Conservation (phyloP, 2,888 invertebrate species). For the Dorcus hopei region DNA sequence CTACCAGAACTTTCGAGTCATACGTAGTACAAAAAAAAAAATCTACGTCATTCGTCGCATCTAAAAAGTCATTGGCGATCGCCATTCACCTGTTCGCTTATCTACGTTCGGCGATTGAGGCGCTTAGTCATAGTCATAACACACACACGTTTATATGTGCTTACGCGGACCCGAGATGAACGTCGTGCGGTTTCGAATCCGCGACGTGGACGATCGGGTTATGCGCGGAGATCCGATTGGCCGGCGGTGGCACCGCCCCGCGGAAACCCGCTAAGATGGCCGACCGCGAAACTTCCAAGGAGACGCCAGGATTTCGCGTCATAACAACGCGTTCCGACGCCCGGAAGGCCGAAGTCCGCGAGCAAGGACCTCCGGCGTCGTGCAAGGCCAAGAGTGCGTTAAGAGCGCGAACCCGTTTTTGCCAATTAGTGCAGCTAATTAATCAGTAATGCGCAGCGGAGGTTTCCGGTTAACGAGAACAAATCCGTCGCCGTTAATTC, state of each 20-base stretch:
- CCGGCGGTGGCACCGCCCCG: constrained; percentile 29
- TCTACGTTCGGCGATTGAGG: constrained; percentile 12
- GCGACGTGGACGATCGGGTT: neutral
- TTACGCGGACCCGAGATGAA: too few relatives aligned
- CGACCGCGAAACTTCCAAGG: constrained; percentile 23
- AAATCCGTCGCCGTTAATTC: too few relatives aligned
- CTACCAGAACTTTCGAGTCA: too few relatives aligned
- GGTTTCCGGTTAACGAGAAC: too few relatives aligned
- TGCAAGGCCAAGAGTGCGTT: too few relatives aligned
- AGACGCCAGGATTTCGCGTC: neutral
- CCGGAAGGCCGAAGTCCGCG: neutral
- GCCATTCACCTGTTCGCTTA: neutral
- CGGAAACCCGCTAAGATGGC: constrained; percentile 34
- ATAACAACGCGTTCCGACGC: neutral
- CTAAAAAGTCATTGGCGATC: neutral
- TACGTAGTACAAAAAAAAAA: too few relatives aligned
- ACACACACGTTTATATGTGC: too few relatives aligned
- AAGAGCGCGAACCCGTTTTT: too few relatives aligned
- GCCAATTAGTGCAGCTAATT: too few relatives aligned
- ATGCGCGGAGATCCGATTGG: constrained; percentile 8
- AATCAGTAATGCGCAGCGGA: too few relatives aligned
- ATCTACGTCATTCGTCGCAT: too few relatives aligned
- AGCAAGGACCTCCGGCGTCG: too few relatives aligned
- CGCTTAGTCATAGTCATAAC: neutral
- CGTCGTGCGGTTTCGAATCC: neutral